phyloP scores from a whole-genome alignment of 1,140 invertebrate species.

The Anoplophora glabripennis region DNA sequence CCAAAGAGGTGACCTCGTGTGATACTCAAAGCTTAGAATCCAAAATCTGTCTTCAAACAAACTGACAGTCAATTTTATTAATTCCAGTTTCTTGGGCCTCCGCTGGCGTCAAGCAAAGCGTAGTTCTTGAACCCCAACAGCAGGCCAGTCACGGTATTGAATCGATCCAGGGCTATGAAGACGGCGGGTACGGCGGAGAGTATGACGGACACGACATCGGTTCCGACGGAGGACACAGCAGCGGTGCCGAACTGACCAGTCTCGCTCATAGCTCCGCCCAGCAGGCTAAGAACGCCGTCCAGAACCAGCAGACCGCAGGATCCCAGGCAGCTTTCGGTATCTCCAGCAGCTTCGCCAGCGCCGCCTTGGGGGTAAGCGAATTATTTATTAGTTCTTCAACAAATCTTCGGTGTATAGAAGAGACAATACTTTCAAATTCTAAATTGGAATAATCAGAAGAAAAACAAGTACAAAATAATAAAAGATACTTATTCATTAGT shows the following conservation, averaged over 20 bases:
- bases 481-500: too few species aligned
- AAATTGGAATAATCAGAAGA: too few species aligned
- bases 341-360: constrained; percentile 31
- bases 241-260: not conserved
- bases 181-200: constrained; percentile 14
- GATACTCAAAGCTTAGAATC: too few species aligned
- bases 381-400: not conserved
- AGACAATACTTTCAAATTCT: too few species aligned
- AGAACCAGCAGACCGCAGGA: constrained; percentile 33
- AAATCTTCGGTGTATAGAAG: too few species aligned
- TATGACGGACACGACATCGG: constrained; percentile 8
- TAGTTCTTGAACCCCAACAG: constrained; percentile 26
- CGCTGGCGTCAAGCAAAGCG: constrained; percentile 14
- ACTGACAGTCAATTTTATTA: too few species aligned
- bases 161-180: constrained; percentile 9
- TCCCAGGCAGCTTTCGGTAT: constrained; percentile 34
- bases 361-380: constrained; percentile 30
- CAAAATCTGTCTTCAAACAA: too few species aligned
- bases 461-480: too few species aligned
- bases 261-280: constrained; percentile 1
- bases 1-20: too few species aligned
- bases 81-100: constrained; percentile 11
- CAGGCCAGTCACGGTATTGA: not conserved
- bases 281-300: constrained; percentile 21
- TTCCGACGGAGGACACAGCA: constrained; percentile 18